Evolutionary conservation across 2,888 invertebrate genomes (phyloP).

Genomic region (Dasysyrphus albostriatus): DNA sequence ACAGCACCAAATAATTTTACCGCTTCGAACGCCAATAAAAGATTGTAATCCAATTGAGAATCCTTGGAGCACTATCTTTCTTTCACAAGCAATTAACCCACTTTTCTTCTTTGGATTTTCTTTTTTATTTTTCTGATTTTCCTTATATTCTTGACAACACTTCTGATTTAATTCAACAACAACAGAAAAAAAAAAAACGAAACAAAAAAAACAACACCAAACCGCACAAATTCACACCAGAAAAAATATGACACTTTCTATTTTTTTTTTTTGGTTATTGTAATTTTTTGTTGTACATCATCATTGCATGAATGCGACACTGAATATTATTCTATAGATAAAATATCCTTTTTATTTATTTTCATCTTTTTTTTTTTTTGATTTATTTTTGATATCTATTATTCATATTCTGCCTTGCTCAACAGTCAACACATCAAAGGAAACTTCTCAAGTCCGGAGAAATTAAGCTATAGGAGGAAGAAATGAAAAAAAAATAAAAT

Average conservation of each 20-base stretch:
- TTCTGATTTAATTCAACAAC: neutral
- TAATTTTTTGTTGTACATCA: neutral
- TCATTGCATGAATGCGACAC: neutral
- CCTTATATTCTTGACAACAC: neutral
- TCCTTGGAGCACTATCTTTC: constrained; percentile 6
- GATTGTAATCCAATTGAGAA: constrained; percentile 60
- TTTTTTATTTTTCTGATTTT: constrained; percentile 25
- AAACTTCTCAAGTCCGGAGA: constrained; percentile 28
- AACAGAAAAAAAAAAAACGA: neutral
- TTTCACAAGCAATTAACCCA: constrained; percentile 31
- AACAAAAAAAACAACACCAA: neutral
- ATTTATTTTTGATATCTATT: constrained; percentile 27
- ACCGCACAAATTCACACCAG: neutral
- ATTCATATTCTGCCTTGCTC: constrained; percentile 40
- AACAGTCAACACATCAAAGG: constrained; percentile 67
- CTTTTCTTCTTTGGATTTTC: neutral
- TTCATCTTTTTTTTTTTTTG: constrained; percentile 11
- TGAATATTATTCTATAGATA: constrained; percentile 1
- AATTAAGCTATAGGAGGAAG: constrained; percentile 29
- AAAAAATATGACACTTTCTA: neutral
- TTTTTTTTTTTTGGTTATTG: neutral
- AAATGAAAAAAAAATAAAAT: neutral
- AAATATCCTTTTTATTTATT: constrained; percentile 19
- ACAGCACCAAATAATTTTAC: constrained; percentile 41
- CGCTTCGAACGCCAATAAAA: constrained; percentile 21